Percentiles rank a stretch among this genome's conserved stretches.
Evolutionary conservation across 2,113 vertebrate species (phyloP).

Genomic region (Heterotilapia buettikoferi): DNA sequence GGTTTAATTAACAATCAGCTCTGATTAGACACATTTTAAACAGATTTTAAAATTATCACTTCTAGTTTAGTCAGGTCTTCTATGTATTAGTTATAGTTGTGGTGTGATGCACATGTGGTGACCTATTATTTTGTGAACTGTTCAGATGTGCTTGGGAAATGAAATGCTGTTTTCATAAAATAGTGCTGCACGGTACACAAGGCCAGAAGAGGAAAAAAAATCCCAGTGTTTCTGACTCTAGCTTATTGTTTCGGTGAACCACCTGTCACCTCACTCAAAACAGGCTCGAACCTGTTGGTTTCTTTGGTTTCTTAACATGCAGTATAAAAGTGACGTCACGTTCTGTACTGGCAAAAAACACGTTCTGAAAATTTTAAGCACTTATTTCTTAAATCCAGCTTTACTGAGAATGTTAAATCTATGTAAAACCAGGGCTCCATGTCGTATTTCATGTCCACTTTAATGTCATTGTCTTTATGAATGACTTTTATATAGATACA

Average conservation of each 20-base stretch:
- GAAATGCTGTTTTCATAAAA: background rate
- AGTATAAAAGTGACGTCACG: background rate
- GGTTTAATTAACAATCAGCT: background rate
- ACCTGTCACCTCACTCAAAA: background rate
- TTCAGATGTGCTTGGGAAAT: background rate
- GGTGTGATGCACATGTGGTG: background rate
- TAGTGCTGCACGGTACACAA: background rate
- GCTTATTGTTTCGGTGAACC: background rate
- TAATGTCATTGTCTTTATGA: background rate
- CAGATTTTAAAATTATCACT: background rate
- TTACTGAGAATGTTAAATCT: background rate
- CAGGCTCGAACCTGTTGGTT: background rate
- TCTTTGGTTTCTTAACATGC: background rate
- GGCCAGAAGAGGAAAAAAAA: fast-evolving
- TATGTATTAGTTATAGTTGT: background rate
- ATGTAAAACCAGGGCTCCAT: background rate
- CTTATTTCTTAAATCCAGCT: background rate
- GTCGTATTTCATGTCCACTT: background rate
- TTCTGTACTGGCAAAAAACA: background rate
- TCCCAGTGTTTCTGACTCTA: background rate
- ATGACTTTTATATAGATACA: background rate
- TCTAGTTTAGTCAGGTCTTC: background rate
- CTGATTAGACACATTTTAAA: background rate
- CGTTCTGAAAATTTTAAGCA: fast-evolving
- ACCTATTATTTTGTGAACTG: background rate